A percentile compares a stretch with the other conserved stretches of the same genome.
phyloP scores from a whole-genome alignment of 2,888 invertebrate genomes.

The Carterocephalus palaemon region DNA sequence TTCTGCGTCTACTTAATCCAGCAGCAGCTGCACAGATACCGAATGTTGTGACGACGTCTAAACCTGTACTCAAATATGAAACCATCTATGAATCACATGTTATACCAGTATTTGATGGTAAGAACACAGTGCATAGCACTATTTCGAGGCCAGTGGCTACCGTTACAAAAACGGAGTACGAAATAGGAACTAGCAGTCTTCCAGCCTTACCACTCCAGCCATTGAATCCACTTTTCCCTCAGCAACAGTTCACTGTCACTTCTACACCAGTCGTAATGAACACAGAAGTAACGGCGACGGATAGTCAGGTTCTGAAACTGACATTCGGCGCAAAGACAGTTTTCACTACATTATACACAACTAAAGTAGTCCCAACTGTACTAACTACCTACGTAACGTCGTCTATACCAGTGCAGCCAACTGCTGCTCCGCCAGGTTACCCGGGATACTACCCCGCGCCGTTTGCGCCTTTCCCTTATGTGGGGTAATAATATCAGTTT shows the following conservation, averaged over 20 bases:
- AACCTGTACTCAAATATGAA: constrained; percentile 85
- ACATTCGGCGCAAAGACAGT: constrained; percentile 95
- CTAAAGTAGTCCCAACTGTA: constrained; percentile 88
- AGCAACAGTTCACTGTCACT: constrained; percentile 85
- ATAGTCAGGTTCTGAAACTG: constrained; percentile 89
- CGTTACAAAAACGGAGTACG: constrained; percentile 87
- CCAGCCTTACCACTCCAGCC: constrained; percentile 79
- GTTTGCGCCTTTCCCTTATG: constrained; percentile 86
- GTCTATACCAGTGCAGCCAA: constrained; percentile 85
- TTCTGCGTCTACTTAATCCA: constrained; percentile 85
- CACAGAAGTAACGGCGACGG: constrained; percentile 87
- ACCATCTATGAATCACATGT: constrained; percentile 91
- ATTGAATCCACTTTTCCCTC: constrained; percentile 78
- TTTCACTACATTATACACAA: constrained; percentile 91
- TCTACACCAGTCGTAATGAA: constrained; percentile 90
- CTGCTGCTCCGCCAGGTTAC: constrained; percentile 78
- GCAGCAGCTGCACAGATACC: constrained; percentile 82
- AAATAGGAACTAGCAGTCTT: constrained; percentile 86
- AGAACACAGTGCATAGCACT: constrained; percentile 86
- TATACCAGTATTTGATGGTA: constrained; percentile 87
- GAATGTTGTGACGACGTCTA: constrained; percentile 87
- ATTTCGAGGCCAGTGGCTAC: constrained; percentile 88
- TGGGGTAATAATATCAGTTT: constrained; percentile 77
- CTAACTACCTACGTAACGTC: constrained; percentile 91
- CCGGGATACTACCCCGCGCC: constrained; percentile 89